Percentiles rank a stretch among this genome's conserved stretches.
phyloP scores from a whole-genome alignment of 2,797 vertebrate species.

The Neomorphus geoffroyi region DNA sequence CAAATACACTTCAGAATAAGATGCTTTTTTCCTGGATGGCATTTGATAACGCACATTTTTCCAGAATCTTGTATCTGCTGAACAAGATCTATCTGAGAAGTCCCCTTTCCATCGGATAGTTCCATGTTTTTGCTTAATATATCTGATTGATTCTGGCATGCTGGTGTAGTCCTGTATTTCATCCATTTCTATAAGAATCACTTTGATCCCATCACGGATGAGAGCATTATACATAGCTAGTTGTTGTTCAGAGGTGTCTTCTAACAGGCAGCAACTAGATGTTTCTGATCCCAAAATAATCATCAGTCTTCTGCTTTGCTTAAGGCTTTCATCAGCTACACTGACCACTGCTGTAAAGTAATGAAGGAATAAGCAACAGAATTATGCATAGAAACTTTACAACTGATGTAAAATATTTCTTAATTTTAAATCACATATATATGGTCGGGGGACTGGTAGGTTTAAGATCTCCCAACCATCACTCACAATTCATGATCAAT shows the following conservation, averaged over 20 bases:
- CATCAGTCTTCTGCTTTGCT: constrained; percentile 84
- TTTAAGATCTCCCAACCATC: not conserved
- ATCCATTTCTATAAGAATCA: constrained; percentile 87
- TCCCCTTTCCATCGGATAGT: constrained; percentile 77
- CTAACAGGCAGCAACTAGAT: not conserved
- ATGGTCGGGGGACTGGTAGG: not conserved
- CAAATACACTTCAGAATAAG: not conserved
- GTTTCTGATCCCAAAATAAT: constrained; percentile 74
- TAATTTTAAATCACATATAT: not conserved
- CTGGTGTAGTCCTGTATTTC: constrained; percentile 75
- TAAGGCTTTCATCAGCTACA: constrained; percentile 82
- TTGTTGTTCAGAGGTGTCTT: constrained; percentile 81
- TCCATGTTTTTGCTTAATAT: constrained; percentile 86
- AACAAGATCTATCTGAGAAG: constrained; percentile 33
- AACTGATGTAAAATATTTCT: not conserved
- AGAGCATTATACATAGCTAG: constrained; percentile 83
- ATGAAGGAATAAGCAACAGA: not conserved
- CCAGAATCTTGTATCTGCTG: constrained; percentile 84
- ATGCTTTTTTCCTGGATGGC: constrained; percentile 68
- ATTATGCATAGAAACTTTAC: not conserved
- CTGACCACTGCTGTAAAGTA: constrained; percentile 79
- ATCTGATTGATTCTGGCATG: constrained; percentile 86
- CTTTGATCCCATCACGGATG: constrained; percentile 74
- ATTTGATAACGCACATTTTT: constrained; percentile 86
- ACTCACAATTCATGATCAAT: not conserved